These are phyloP conservation scores for Nilaparvata lugens DNA, from an alignment of 1,140 invertebrate species.

Conservation along the genomic window DNA sequence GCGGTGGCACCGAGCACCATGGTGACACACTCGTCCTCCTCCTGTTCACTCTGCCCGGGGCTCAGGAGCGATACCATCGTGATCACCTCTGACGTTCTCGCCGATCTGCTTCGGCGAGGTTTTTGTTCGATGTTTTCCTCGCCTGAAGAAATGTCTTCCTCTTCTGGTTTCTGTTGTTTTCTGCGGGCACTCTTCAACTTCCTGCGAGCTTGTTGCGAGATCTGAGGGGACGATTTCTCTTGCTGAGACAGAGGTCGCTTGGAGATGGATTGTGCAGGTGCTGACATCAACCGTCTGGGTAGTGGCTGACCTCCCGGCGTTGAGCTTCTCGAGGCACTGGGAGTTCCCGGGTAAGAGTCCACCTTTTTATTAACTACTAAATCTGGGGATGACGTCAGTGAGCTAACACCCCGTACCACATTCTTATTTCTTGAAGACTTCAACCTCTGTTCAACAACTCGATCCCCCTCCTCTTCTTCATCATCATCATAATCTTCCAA, in stretches of 20 bases:
- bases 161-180: neutral
- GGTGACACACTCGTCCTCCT: neutral
- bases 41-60: neutral
- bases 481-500: no score
- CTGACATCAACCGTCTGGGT: neutral
- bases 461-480: no score
- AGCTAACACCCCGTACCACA: no score
- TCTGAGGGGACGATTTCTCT: neutral
- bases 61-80: neutral
- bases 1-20: neutral
- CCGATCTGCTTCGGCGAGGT: neutral
- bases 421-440: no score
- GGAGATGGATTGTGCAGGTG: neutral
- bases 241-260: neutral
- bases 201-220: neutral
- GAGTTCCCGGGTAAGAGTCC: no score
- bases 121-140: neutral
- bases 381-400: no score
- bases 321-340: no score
- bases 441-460: no score
- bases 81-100: neutral
- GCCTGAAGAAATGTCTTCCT: neutral
- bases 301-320: neutral
- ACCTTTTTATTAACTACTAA: no score
- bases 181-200: neutral